Evolutionary conservation across 2,113 vertebrate species (phyloP), one percentile per base, ranked within the genome.

Genomic region (Triplophysa rosa): DNA sequence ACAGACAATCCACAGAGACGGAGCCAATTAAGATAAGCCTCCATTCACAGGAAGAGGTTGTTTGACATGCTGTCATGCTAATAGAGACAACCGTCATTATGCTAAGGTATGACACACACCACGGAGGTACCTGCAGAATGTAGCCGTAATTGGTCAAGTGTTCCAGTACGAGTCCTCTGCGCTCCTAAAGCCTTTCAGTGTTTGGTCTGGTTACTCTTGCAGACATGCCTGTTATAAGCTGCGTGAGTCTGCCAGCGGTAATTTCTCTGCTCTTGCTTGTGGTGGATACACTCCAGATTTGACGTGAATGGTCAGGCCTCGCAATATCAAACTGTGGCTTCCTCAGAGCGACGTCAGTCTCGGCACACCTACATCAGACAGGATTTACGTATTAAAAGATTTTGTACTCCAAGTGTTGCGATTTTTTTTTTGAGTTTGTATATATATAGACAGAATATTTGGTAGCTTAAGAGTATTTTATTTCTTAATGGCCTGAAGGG

Each of bases 1-100:
- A 80, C 21, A 84, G 88, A 89, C 84, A 84, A 87, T 92, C 89
- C 90, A 77, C 85, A 62, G 90, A 90, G 91, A 90, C 84, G 1
- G 79, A 81, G 59, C 89, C 92, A 93, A 92, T 93, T 93, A 92
- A 92, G 90, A 90, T 90, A 92, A 92, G 89, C 86, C 90, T 88
- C 87, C 79, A 85, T 92, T 91, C 90, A 79, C 90, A 91, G 90
- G 90, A 91, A 91, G 86, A 84, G 88, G 88, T 90, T 92, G 91
- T 93, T 92, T 93, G 91, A 92, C 92, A 91, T 90, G 83, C 86
- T 89, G 91, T 93, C 92, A 90, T 64, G 87, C 91, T 91, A 92
- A 91, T 85, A 82, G 91, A 91, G 87, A 90, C 90, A 80, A 82
- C 73, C 80, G 26, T 87, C 87, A 90, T 88, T 90, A 87, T 85